Conservation (phyloP, 2,888 invertebrate genomes). For the Rhyacophila evoluta region DNA sequence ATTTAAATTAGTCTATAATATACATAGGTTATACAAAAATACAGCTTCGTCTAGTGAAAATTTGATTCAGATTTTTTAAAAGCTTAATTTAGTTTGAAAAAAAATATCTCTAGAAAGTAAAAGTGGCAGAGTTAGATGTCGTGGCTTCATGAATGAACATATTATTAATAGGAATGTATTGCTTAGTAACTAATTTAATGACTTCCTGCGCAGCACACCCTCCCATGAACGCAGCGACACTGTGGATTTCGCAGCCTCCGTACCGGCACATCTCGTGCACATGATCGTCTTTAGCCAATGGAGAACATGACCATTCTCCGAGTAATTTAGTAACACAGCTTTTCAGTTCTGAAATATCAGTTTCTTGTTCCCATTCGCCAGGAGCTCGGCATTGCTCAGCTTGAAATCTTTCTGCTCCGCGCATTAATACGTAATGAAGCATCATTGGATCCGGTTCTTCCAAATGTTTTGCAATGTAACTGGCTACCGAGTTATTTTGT, state of each 20-base stretch:
- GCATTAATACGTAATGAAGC: slow-evolving; percentile 89
- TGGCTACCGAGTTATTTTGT: slow-evolving; percentile 70
- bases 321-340: slow-evolving; percentile 79
- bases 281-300: slow-evolving; percentile 89
- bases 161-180: slow-evolving; percentile 96
- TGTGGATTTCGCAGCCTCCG: slow-evolving; percentile 95
- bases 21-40: background rate
- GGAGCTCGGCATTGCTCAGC: slow-evolving; percentile 91
- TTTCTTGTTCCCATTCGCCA: slow-evolving; percentile 90
- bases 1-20: background rate
- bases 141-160: slow-evolving; percentile 96
- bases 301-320: slow-evolving; percentile 85
- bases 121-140: slow-evolving; percentile 85
- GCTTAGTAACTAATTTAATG: slow-evolving; percentile 94
- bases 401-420: slow-evolving; percentile 92
- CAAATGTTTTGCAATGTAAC: slow-evolving; percentile 74
- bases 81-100: no score
- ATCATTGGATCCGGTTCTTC: slow-evolving; percentile 89
- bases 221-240: slow-evolving; percentile 90
- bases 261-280: slow-evolving; percentile 96
- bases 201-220: slow-evolving; percentile 97
- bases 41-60: background rate
- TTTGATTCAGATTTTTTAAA: background rate
- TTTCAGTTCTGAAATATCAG: slow-evolving; percentile 90
- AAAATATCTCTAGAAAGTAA: slow-evolving; percentile 77